A percentile compares a stretch with the other conserved stretches of the same genome.
Conservation (phyloP, 2,888 invertebrate genomes). For the Mythimna albipuncta region DNA sequence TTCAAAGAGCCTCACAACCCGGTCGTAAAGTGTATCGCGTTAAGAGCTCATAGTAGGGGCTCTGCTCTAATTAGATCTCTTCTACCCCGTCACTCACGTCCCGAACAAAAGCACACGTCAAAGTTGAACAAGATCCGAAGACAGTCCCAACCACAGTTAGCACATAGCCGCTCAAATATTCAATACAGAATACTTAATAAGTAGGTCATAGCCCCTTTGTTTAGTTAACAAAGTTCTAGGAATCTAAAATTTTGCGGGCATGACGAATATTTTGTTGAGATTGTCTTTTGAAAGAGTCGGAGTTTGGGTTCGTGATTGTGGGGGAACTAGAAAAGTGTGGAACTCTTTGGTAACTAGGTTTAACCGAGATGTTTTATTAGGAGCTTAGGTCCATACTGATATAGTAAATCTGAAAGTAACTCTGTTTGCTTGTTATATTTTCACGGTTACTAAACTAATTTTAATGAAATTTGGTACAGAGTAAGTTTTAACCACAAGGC, state of each 20-base stretch:
- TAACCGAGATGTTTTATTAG: background rate
- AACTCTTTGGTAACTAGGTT: background rate
- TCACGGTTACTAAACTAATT: too few species aligned
- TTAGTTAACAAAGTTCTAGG: conserved; percentile 58
- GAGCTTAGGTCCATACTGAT: too few species aligned
- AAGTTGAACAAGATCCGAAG: conserved; percentile 53
- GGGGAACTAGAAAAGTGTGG: background rate
- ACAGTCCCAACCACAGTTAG: conserved; percentile 48
- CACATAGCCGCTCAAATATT: conserved; percentile 59
- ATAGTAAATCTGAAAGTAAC: too few species aligned
- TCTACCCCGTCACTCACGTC: conserved; percentile 42
- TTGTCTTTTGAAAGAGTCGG: conserved; percentile 33
- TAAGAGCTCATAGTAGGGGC: too few species aligned
- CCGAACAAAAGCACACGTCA: conserved; percentile 46
- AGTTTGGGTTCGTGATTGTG: conserved; percentile 14
- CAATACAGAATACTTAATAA: conserved; percentile 60
- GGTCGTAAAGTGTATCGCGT: too few species aligned
- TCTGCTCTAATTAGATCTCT: conserved; percentile 41
- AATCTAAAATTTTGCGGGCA: conserved; percentile 51
- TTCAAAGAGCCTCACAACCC: too few species aligned
- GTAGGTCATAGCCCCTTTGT: conserved; percentile 61
- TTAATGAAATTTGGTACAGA: too few species aligned
- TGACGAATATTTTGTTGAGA: conserved; percentile 45
- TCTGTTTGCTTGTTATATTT: too few species aligned
- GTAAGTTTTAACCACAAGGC: too few species aligned